A percentile compares a stretch with the other conserved stretches of the same genome.
These are phyloP conservation scores for Paracentrotus lividus DNA, from an alignment of 53 echinoderm and acorn worm species.

Conservation along the genomic window DNA sequence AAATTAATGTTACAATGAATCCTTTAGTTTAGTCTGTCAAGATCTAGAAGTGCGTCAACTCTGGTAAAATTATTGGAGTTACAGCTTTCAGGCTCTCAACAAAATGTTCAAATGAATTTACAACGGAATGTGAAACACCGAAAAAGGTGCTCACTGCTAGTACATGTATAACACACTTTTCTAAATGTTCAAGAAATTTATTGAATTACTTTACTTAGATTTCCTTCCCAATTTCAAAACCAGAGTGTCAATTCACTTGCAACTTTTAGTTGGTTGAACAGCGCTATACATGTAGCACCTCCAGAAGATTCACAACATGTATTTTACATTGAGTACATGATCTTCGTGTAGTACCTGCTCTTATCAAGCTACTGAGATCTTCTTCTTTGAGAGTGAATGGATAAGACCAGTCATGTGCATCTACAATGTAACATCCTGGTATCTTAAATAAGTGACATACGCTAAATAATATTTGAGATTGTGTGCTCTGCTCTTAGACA, in stretches of 20 bases:
- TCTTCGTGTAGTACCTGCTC: not conserved
- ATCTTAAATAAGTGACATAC: not conserved
- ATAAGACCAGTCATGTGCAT: not conserved
- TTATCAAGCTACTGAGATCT: not conserved
- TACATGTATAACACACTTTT: not conserved
- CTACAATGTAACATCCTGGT: not conserved
- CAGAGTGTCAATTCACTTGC: not conserved
- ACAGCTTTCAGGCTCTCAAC: too few species aligned
- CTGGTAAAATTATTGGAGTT: too few species aligned
- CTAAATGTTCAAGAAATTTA: not conserved
- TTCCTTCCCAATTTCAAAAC: not conserved
- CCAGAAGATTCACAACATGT: not conserved
- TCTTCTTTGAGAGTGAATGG: too few species aligned
- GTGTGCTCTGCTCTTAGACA: not conserved
- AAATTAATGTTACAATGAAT: too few species aligned
- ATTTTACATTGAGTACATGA: not conserved
- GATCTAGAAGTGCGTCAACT: too few species aligned
- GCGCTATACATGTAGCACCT: not conserved
- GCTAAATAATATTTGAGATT: not conserved
- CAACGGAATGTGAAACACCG: not conserved
- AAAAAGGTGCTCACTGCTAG: not conserved
- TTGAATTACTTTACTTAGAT: not conserved
- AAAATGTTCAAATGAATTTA: too few species aligned
- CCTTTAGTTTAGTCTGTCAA: too few species aligned
- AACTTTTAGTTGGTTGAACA: not conserved